phyloP scores from a whole-genome alignment of 2,797 vertebrate species.

The Crenuchus spilurus region DNA sequence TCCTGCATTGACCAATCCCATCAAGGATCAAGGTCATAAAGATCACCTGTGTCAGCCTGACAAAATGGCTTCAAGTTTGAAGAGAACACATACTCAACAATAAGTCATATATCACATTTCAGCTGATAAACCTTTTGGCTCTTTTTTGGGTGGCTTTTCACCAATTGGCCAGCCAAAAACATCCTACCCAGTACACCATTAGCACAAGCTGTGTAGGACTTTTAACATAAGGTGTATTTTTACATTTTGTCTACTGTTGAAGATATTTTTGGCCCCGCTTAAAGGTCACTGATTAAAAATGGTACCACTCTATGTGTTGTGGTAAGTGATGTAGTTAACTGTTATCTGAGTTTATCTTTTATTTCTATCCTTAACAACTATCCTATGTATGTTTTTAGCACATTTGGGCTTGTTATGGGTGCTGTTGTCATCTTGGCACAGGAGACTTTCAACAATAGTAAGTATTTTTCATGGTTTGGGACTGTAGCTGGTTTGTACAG shows the following conservation, averaged over 20 bases:
- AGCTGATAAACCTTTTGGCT: too few relatives aligned
- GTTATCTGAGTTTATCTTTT: neutral
- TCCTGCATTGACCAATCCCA: neutral
- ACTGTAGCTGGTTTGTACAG: rapidly evolving
- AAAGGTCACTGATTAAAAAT: slow-evolving; percentile 4
- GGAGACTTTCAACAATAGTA: slow-evolving; percentile 65
- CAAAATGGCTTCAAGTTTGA: neutral
- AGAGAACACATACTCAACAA: neutral
- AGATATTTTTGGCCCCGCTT: too few relatives aligned
- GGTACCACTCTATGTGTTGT: slow-evolving; percentile 31
- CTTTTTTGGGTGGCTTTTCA: neutral
- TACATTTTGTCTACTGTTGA: too few relatives aligned
- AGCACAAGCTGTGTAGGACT: neutral
- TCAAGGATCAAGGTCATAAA: slow-evolving; percentile 11
- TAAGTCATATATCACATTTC: too few relatives aligned
- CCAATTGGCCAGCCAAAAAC: neutral
- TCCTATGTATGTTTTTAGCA: slow-evolving; percentile 42
- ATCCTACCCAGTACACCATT: neutral
- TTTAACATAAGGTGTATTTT: neutral
- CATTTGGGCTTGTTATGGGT: slow-evolving; percentile 65
- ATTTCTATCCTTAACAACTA: too few relatives aligned
- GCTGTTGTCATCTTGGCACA: slow-evolving; percentile 56
- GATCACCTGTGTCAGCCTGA: slow-evolving; percentile 41
- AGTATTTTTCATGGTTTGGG: neutral
- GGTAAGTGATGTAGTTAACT: slow-evolving; percentile 64